Conservation (phyloP, 2,888 invertebrate species). For the Lithophane ornitopus region DNA sequence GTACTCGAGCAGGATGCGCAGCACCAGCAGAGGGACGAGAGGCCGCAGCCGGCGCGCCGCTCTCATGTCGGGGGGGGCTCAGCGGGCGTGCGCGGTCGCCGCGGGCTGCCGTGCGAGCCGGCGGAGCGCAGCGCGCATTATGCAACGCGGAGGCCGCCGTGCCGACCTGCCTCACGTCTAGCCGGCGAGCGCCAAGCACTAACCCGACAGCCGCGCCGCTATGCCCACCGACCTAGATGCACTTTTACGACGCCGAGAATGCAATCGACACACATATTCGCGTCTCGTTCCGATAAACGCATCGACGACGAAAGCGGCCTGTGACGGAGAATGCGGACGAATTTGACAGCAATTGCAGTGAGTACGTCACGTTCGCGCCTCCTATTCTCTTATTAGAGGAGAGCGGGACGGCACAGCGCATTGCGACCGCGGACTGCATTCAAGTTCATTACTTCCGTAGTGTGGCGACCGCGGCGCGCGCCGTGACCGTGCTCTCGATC, state of each 20-base stretch:
- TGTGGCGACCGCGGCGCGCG: constrained; percentile 82
- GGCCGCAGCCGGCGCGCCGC: constrained; percentile 78
- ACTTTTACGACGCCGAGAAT: constrained; percentile 89
- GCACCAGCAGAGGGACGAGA: constrained; percentile 82
- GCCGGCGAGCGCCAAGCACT: constrained; percentile 85
- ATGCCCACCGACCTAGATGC: constrained; percentile 90
- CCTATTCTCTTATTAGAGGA: constrained; percentile 78
- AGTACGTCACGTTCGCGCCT: constrained; percentile 88
- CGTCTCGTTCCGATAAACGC: constrained; percentile 91
- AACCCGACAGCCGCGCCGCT: constrained; percentile 83
- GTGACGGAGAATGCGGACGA: constrained; percentile 90
- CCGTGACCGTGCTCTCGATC: constrained; percentile 86
- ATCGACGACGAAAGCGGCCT: constrained; percentile 90
- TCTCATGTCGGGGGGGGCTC: constrained; percentile 70
- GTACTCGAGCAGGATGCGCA: constrained; percentile 84
- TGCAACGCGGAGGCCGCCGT: constrained; percentile 81
- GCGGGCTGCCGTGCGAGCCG: constrained; percentile 76
- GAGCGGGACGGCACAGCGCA: constrained; percentile 85
- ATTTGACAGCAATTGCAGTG: constrained; percentile 89
- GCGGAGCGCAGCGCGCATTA: constrained; percentile 83
- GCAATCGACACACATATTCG: constrained; percentile 90
- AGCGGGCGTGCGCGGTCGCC: constrained; percentile 67
- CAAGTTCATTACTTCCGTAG: constrained; percentile 91
- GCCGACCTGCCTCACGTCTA: constrained; percentile 89
- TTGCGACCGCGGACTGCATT: constrained; percentile 86